Percentiles rank a stretch among this genome's conserved stretches.
Evolutionary conservation across 2,888 invertebrate genomes (phyloP).

Genomic region (Parnassius apollo): DNA sequence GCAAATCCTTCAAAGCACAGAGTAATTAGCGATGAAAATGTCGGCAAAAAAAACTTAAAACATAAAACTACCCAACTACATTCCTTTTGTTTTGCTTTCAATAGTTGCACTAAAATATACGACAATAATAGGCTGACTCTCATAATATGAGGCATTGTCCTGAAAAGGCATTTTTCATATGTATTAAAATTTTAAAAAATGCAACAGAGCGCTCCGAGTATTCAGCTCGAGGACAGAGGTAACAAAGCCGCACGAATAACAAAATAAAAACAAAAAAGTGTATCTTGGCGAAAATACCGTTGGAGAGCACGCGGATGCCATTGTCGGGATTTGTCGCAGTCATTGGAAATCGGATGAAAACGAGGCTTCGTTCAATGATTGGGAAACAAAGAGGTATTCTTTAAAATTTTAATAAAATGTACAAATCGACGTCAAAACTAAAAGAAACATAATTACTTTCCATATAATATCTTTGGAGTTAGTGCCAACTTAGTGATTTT

Average conservation of each 20-base stretch:
- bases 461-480: no score
- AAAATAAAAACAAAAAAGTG: slow-evolving; percentile 18
- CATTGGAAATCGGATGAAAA: slow-evolving; percentile 7
- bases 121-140: slow-evolving; percentile 14
- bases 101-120: slow-evolving; percentile 10
- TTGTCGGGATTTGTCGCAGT: not conserved
- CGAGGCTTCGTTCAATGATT: not conserved
- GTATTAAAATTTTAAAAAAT: slow-evolving; percentile 23
- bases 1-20: not conserved
- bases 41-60: not conserved
- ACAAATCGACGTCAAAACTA: not conserved
- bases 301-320: not conserved
- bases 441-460: no score
- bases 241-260: slow-evolving; percentile 16
- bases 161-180: slow-evolving; percentile 13
- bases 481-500: no score
- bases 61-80: not conserved
- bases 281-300: slow-evolving; percentile 6
- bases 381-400: not conserved
- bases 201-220: not conserved
- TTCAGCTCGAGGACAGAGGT: not conserved
- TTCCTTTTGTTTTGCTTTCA: slow-evolving; percentile 18
- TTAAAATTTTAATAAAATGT: no score
- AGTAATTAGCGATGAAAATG: not conserved
- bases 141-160: slow-evolving; percentile 16